Percentiles rank a stretch among this genome's conserved stretches.
phyloP scores from a whole-genome alignment of 2,113 vertebrate genomes.

The Octodon degus region DNA sequence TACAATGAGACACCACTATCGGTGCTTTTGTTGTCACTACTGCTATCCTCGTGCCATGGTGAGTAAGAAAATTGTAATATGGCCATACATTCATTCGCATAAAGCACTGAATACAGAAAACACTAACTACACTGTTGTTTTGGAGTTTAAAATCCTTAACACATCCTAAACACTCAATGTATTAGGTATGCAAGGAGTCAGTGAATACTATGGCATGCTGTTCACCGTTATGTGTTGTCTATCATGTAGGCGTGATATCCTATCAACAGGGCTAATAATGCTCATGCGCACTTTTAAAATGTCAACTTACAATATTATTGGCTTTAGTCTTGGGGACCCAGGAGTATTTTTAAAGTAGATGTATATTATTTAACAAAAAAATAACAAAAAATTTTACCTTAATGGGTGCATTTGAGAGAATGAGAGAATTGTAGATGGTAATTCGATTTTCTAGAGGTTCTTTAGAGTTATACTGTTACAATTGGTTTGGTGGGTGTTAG shows the following conservation, averaged over 20 bases:
- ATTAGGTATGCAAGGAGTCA: neutral
- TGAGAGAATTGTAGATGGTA: neutral
- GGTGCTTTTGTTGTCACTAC: neutral
- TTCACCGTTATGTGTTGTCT: neutral
- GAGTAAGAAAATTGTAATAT: neutral
- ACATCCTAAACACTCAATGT: neutral
- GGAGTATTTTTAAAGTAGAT: neutral
- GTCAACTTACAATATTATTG: neutral
- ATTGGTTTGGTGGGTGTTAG: fast-evolving
- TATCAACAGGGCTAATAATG: neutral
- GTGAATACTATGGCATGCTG: no score
- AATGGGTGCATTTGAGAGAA: neutral
- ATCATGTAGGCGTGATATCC: no score
- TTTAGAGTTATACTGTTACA: neutral
- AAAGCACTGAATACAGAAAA: neutral
- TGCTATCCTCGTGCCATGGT: neutral
- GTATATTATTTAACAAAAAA: neutral
- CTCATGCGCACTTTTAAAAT: neutral
- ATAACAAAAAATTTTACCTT: neutral
- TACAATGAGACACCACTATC: neutral
- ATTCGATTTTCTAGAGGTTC: neutral
- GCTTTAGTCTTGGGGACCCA: neutral
- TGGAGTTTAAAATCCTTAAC: neutral
- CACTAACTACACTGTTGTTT: neutral
- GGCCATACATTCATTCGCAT: neutral